These are phyloP conservation scores for Eutolmus rufibarbis DNA, from an alignment of 2,888 invertebrate species.

Conservation along the genomic window DNA sequence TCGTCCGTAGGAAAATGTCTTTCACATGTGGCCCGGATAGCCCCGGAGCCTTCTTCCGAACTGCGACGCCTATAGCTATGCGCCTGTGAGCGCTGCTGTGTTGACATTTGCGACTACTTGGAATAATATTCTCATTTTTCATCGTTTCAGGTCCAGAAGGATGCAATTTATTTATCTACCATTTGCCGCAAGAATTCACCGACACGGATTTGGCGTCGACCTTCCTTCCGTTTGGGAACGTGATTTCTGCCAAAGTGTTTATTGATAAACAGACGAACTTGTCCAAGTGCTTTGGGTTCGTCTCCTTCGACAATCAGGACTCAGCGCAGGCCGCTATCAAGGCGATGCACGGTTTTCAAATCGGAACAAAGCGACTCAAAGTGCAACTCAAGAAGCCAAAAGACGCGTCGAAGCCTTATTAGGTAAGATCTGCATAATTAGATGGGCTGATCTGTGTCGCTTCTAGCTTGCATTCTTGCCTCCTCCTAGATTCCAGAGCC, in stretches of 20 bases:
- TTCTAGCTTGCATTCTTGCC: neutral
- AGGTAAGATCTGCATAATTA: conserved; percentile 58
- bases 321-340: conserved; percentile 96
- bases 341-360: conserved; percentile 98
- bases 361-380: conserved; percentile 97
- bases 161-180: conserved; percentile 98
- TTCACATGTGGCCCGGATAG: conserved; percentile 30
- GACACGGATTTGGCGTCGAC: conserved; percentile 96
- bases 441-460: neutral
- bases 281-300: conserved; percentile 99
- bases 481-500: neutral
- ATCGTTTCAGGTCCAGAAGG: conserved; percentile 86
- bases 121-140: conserved; percentile 41
- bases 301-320: conserved; percentile 92
- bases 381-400: conserved; percentile 96
- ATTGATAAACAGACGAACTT: conserved; percentile 99
- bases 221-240: conserved; percentile 97
- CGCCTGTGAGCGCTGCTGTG: neutral
- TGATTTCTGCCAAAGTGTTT: conserved; percentile 99
- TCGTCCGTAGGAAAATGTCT: conserved; percentile 23
- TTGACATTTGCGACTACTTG: conserved; percentile 18
- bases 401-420: conserved; percentile 93
- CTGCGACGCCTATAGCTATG: conserved; percentile 20
- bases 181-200: conserved; percentile 98
- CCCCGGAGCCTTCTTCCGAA: neutral